Conservation (phyloP, 2,797 vertebrate species). For the Xiphorhynchus erythropygius region DNA sequence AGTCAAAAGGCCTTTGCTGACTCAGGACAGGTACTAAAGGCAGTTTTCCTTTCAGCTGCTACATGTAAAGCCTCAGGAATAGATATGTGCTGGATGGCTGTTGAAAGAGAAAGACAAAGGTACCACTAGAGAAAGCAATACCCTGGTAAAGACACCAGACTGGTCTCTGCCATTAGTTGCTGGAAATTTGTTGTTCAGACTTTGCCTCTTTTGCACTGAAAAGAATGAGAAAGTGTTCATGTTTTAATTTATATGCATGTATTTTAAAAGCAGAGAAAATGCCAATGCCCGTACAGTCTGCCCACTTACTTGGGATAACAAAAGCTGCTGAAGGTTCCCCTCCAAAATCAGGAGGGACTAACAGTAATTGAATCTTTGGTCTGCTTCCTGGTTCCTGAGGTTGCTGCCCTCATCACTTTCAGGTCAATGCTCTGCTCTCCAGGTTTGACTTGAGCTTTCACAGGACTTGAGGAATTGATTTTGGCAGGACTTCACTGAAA, state of each 20-base stretch:
- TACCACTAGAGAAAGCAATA: neutral
- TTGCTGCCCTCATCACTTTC: neutral
- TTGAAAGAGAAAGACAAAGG: neutral
- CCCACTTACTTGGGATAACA: neutral
- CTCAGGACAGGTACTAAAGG: neutral
- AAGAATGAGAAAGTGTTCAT: neutral
- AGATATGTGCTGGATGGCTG: neutral
- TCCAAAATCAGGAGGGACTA: neutral
- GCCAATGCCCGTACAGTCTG: neutral
- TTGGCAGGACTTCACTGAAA: neutral
- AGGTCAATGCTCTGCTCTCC: neutral
- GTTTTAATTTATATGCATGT: neutral
- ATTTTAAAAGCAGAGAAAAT: neutral
- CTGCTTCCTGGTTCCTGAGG: neutral
- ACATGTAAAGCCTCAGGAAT: neutral
- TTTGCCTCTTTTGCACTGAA: neutral
- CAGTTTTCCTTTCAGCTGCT: neutral
- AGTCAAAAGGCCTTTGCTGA: neutral
- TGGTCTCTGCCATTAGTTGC: neutral
- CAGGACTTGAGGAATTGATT: neutral
- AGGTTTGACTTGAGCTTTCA: neutral
- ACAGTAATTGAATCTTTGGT: neutral
- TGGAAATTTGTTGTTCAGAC: neutral
- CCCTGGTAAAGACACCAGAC: neutral
- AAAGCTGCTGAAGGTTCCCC: neutral